Evolutionary conservation across 2,797 vertebrate species (phyloP), one percentile per base, ranked within the genome.

Genomic region (Nannoperca australis): DNA sequence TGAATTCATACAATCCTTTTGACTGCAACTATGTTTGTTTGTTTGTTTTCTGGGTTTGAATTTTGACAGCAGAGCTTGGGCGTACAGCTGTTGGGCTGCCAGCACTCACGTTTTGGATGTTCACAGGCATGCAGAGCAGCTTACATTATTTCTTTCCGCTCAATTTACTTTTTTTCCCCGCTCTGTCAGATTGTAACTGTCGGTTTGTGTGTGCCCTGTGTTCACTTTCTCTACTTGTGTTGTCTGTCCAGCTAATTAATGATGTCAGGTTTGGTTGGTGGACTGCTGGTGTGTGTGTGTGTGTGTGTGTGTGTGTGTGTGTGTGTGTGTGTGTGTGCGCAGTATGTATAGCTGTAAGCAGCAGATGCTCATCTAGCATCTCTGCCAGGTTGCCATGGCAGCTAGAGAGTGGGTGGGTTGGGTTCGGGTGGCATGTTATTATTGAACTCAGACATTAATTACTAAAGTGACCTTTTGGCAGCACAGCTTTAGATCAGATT

Each of bases 361-460:
- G 84, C 92, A 91, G 91, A 94, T 92, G 91, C 88, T 91, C 87
- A 86, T 90, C 73, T 79, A 70, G 53, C 89, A 77, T 81, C 70
- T 70, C 62, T 89, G 89, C 91, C 91, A 93, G 81, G 91, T 93
- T 94, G 77, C 91, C 91, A 93, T 93, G 84, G 91, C 69, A 93
- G 89, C 85, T 42, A 73, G 54, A 69, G 82, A 81, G 83, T 70
- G 79, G 85, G 78, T 88, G 79, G 71, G 80, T 79, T 87, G 53
- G 73, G 91, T 85, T 91, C 61, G 13, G 47, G 68, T 85, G 78
- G 77, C 79, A 79, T 81, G 73, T 78, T 83, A 66, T 90, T 72
- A 84, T 82, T 83, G 77, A 90, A 90, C 87, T 65, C 49, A 53
- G 62, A 81, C 78, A 89, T 83, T 87, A 82, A 91, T 91, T 89